Base-by-base conservation (phyloP, 1,140 invertebrate species). In the Drosophila tropicalis region DNA sequence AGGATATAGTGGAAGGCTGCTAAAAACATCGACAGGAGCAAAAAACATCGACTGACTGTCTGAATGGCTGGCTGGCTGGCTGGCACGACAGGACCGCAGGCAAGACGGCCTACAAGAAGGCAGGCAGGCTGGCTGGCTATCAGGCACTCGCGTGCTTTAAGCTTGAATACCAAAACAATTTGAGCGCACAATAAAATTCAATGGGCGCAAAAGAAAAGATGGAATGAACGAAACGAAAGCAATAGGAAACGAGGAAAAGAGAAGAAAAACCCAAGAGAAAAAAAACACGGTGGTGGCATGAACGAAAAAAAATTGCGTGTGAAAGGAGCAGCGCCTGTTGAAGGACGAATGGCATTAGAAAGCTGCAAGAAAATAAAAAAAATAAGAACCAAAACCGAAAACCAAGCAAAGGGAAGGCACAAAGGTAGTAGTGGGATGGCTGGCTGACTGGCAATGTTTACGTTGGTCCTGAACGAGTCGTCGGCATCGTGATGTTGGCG, bases 131-230 rank as follows among this genome's bases (percentile, higher is more conserved):
- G 55, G 22, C 22, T 61, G 55, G 22, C 22, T 61, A 47, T 54
- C 47, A 62, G 60, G 76, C 76, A 83, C 76, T 89, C 77, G 84
- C 84, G 84, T 90, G 84, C 84, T 89, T 89, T 81, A 89, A 89
- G 84, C 84, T 76, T 83, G 84, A 89, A 89, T 89, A 89, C 85
- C 77, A 89, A 89, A 89, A 89, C 84, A 89, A 89, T 89, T 89
- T 90, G 68, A 89, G 85, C 72, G 71, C 74, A 89, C 85, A 89
- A 89, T 89, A 84, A 90, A 89, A 89, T 81, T 89, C 77, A 90
- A 89, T 84, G 77, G 77, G 65, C 69, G 62, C 66, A 75, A 79
- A 70, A 47, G 44, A 79, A 72, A 57, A 57, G 47, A 76, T 39
- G 65, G 68, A 63, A 65, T 66, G 58, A 60, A 61, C 36, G 36